phyloP scores from a whole-genome alignment of 2,797 vertebrate genomes.

The Sciurus vulgaris region DNA sequence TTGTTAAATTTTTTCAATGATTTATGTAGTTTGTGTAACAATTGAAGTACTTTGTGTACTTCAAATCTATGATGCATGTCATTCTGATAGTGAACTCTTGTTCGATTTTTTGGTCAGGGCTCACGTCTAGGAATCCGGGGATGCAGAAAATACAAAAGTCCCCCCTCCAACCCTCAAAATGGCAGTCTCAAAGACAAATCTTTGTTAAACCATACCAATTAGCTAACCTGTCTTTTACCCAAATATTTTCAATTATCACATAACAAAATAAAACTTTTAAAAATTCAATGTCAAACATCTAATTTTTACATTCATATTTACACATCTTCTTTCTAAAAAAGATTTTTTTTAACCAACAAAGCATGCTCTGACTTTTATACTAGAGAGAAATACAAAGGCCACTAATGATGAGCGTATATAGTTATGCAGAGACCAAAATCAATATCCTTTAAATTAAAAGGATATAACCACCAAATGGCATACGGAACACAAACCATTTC shows the following conservation, averaged over 20 bases:
- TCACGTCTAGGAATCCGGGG: neutral
- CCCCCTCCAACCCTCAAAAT: neutral
- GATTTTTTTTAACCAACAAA: neutral
- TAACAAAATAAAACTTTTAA: neutral
- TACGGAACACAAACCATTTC: neutral
- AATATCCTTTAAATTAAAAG: neutral
- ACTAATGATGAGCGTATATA: neutral
- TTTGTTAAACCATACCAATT: neutral
- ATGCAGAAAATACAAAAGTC: neutral
- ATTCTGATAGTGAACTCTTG: neutral
- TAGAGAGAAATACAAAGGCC: neutral
- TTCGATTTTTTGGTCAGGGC: neutral
- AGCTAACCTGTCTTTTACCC: neutral
- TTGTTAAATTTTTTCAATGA: neutral
- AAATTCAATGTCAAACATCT: neutral
- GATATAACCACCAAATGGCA: neutral
- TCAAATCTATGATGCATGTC: neutral
- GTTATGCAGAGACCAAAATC: neutral
- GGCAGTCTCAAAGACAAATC: neutral
- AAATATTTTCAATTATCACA: constrained; percentile 5
- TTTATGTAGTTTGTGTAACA: too few relatives aligned
- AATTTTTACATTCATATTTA: constrained; percentile 47
- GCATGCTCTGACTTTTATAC: constrained; percentile 47
- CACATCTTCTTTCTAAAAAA: neutral
- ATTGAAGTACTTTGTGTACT: neutral